Evolutionary conservation across 2,113 vertebrate species (phyloP), one percentile per base, ranked within the genome.

Genomic region (Cepphus grylle): DNA sequence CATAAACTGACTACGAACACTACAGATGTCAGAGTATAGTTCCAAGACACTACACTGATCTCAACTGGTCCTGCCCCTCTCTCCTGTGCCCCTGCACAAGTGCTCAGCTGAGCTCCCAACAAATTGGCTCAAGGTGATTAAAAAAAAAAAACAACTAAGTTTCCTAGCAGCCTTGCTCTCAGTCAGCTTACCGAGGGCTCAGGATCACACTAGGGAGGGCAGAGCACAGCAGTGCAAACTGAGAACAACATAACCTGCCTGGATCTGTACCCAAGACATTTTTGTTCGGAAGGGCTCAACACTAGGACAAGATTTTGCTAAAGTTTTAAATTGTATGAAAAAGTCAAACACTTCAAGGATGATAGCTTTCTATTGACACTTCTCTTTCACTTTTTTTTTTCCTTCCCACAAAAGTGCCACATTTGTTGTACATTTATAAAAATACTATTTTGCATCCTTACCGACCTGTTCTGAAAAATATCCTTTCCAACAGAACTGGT

Each of bases 51-150:
- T 38, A 18, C 2, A 2, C 81, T 62, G 77, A 27, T 15, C 58
- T 3, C 10, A 59, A 70, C 15, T 5, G 3, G 20, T 19, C 47
- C 62, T 45, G 20, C 9, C 22, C 11, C 2, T 3, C 2, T 3
- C 22, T 45, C 74, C 53, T 43, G 47, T 43, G 49, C 18, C 11
- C 15, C 14, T 45, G 11, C 9, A 22, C 40, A 3, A 4, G 40
- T 17, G 36, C 15, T 79, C 34, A 66, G 69, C 55, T 70, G 32
- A 74, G 69, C 30, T 16, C 45, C 36, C 30, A 17, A 42, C 13
- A 52, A 8, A 73, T 13, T 25, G 45, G 27, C 59, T 43, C 38
- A 30, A 87, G 17, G 53, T 18, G 3, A 22, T 29, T 32, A 23
- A 71, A 81, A 52, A 43, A 52, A 43, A 20, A 11, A 14, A 13